Evolutionary conservation across 2,797 vertebrate species (phyloP).

Genomic region (Kryptopterus vitreolus): DNA sequence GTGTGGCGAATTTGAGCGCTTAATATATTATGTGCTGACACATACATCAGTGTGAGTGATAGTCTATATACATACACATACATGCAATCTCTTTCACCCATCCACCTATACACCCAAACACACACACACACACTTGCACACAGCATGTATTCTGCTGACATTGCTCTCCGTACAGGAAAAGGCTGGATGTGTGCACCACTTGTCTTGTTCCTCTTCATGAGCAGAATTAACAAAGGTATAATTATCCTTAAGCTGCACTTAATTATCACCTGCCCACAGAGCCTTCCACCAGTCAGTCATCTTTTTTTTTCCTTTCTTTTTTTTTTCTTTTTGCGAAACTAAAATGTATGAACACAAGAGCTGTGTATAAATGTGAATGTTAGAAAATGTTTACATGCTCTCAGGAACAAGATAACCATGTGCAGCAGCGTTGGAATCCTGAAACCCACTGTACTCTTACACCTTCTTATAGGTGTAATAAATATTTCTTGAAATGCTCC

Average conservation of each 20-base stretch:
- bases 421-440: not conserved
- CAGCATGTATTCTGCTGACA: not conserved
- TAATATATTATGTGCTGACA: constrained; percentile 36
- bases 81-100: not conserved
- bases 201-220: constrained; percentile 23
- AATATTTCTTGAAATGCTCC: not conserved
- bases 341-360: constrained; percentile 8
- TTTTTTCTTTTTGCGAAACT: constrained; percentile 5
- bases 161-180: constrained; percentile 17
- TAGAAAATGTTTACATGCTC: not conserved
- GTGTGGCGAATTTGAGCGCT: constrained; percentile 51
- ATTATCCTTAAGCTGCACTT: constrained; percentile 48
- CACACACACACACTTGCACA: constrained; percentile 6
- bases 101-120: not conserved
- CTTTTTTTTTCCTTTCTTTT: constrained; percentile 30
- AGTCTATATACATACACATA: constrained; percentile 18
- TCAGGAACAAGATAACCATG: not conserved
- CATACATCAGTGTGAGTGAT: constrained; percentile 41
- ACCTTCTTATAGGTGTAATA: not conserved
- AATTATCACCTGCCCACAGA: constrained; percentile 45
- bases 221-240: constrained; percentile 47
- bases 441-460: not conserved
- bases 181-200: constrained; percentile 33
- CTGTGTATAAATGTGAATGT: not conserved
- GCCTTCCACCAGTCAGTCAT: constrained; percentile 25